phyloP scores from a whole-genome alignment of 2,888 invertebrate genomes.

The Eupithecia exiguata region DNA sequence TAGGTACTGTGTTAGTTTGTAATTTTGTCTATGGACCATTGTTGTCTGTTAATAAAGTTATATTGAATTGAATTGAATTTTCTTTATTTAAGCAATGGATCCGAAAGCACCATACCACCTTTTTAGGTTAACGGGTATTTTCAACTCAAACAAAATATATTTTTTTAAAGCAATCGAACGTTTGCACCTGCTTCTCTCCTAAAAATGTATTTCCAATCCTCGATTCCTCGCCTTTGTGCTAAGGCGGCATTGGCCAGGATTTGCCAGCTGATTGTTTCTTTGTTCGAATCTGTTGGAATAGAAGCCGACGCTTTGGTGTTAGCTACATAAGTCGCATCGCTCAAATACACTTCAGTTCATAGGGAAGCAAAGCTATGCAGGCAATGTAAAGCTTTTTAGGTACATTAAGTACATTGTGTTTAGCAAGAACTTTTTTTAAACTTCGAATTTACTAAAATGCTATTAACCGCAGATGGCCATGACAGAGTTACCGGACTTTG shows the following conservation, averaged over 20 bases:
- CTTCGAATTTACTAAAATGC: too few relatives aligned
- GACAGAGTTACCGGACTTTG: too few relatives aligned
- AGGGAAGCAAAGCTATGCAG: neutral
- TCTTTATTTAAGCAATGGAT: neutral
- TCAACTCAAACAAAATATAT: neutral
- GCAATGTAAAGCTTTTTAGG: neutral
- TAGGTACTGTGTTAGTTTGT: too few relatives aligned
- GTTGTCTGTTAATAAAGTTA: too few relatives aligned
- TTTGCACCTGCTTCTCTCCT: neutral
- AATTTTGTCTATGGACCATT: too few relatives aligned
- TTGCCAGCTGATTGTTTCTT: slow-evolving; percentile 29
- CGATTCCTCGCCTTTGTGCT: neutral
- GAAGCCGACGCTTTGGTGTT: slow-evolving; percentile 15
- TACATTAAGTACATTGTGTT: too few relatives aligned
- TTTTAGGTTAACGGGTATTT: neutral
- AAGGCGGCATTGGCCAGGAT: slow-evolving; percentile 23
- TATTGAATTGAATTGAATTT: neutral
- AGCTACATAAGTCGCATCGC: slow-evolving; percentile 2
- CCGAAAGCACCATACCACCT: neutral
- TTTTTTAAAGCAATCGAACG: neutral
- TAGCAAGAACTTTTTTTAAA: too few relatives aligned
- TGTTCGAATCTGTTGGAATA: slow-evolving; percentile 13
- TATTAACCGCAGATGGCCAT: too few relatives aligned
- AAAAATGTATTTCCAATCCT: slow-evolving; percentile 4
- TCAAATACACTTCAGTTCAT: neutral